Percentiles rank a stretch among this genome's conserved stretches.
phyloP scores from a whole-genome alignment of 2,797 vertebrate genomes.

The Lophura swinhoii region DNA sequence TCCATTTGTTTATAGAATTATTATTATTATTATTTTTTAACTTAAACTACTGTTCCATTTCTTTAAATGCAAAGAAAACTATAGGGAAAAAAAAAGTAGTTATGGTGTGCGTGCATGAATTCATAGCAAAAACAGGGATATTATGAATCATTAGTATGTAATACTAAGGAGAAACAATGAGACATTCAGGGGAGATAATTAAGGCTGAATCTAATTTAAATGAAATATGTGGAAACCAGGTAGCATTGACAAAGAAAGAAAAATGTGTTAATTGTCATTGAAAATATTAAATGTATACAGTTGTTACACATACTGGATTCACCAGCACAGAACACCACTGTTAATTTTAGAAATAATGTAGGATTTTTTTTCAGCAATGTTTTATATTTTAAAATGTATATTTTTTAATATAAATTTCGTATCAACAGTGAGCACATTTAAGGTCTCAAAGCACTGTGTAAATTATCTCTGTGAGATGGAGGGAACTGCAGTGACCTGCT shows the following conservation, averaged over 20 bases:
- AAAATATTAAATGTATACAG: background rate
- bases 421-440: background rate
- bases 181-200: conserved; percentile 19
- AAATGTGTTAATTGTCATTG: background rate
- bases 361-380: background rate
- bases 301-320: background rate
- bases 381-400: background rate
- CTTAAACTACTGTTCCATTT: background rate
- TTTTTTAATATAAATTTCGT: background rate
- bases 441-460: background rate
- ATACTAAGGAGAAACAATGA: background rate
- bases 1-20: background rate
- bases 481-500: background rate
- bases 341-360: background rate
- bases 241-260: background rate
- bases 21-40: background rate
- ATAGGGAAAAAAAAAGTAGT: background rate
- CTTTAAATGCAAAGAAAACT: background rate
- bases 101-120: background rate
- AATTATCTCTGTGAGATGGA: background rate
- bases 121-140: conserved; percentile 1
- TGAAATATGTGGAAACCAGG: background rate
- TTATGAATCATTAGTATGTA: background rate
- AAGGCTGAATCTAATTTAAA: conserved; percentile 36
- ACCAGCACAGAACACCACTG: background rate